Evolutionary conservation across 2,888 invertebrate species (phyloP), one percentile per base, ranked within the genome.

Genomic region (Bedellia somnulentella): DNA sequence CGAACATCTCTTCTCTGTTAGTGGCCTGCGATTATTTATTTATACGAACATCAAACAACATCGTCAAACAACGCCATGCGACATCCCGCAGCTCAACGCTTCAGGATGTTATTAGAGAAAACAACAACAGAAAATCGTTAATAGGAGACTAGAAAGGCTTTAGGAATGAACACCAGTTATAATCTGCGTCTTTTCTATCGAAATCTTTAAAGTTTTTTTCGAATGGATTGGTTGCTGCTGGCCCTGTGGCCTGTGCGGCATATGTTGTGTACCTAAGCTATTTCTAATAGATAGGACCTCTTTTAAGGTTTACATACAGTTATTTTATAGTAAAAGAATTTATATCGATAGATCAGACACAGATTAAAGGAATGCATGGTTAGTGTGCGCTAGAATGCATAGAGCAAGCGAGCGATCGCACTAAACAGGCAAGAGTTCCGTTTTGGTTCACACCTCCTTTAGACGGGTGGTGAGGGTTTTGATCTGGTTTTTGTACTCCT

Each of bases 401-500:
- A 70, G 67, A 71, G 62, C 57, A 71, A 64, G 67, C 66, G 57
- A 47, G 56, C 60, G 64, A 61, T 61, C 60, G 55, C 56, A 40
- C 42, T 49, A 46, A n/a, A n/a, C n/a, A n/a, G n/a, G 47, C 42
- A 58, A 57, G 54, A 52, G 46, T 47, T 59, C 47, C 52, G 47
- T 49, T 11, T 57, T 55, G 43, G 44, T 47, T 75, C 77, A 77
- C 87, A 97, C 96, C 96, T 96, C 96, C 92, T 97, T 97, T 84
- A 97, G 93, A 80, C 95, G 93, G 80, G 92, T 90, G 79, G 92
- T 93, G 78, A 95, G 86, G 77, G 91, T 93, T 89, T 97, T 96
- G 87, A 97, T 96, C 86, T 96, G 96, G 80, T 94, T 93, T 86
- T 97, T 96, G 89, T 96, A 97, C 78, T 95, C 94, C 83, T 97